A percentile compares a stretch with the other conserved stretches of the same genome.
Conservation (phyloP, 1,140 invertebrate species). For the Zaprionus taronus region DNA sequence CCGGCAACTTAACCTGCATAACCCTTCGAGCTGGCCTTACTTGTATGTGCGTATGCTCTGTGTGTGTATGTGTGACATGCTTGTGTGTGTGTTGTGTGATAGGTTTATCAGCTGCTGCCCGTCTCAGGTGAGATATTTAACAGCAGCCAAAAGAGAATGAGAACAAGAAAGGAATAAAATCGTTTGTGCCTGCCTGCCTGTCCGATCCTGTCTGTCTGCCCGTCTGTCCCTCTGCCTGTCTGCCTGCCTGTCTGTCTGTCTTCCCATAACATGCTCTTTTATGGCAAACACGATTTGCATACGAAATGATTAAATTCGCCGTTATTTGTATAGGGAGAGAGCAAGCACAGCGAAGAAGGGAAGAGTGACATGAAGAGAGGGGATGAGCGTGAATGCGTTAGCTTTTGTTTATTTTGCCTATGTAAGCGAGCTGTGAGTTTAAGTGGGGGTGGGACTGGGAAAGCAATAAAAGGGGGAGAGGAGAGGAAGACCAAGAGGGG, state of each 20-base stretch:
- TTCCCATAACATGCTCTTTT: conserved; percentile 53
- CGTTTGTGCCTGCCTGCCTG: conserved; percentile 7
- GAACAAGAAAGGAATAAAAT: conserved; percentile 24
- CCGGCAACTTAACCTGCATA: neutral
- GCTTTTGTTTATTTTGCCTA: conserved; percentile 41
- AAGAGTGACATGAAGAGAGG: conserved; percentile 4
- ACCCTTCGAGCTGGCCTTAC: neutral
- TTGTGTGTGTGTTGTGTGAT: neutral
- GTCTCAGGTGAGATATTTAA: conserved; percentile 55
- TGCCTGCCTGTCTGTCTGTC: neutral
- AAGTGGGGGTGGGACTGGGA: neutral
- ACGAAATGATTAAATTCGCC: conserved; percentile 70
- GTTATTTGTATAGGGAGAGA: conserved; percentile 47
- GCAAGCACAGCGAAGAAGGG: neutral
- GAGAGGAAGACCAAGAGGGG: too few relatives aligned
- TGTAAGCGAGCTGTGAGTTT: conserved; percentile 11
- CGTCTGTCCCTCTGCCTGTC: neutral
- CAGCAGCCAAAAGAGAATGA: conserved; percentile 11
- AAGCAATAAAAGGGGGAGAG: neutral
- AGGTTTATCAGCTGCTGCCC: conserved; percentile 37
- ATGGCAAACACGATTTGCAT: conserved; percentile 72
- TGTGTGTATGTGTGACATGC: neutral
- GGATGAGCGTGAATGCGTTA: conserved; percentile 12
- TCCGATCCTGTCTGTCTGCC: neutral
- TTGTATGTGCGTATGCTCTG: too few relatives aligned